These are phyloP conservation scores for Silurus aristotelis DNA, from an alignment of 2,797 vertebrate species.

Conservation along the genomic window DNA sequence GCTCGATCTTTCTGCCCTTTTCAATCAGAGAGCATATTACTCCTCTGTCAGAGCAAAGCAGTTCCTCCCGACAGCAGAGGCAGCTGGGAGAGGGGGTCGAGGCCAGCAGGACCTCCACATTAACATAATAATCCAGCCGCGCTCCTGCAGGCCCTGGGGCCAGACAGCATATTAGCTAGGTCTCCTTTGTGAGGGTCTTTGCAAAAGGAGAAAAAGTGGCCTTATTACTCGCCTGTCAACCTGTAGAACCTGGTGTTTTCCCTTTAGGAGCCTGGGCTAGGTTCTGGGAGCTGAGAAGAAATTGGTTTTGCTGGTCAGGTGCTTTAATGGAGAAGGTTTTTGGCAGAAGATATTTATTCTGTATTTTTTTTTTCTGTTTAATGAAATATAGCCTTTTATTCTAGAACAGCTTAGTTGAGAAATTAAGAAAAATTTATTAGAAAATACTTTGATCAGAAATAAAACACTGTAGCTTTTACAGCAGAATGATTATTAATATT, in stretches of 20 bases:
- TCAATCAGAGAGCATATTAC: constrained; percentile 99
- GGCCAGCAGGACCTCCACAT: constrained; percentile 97
- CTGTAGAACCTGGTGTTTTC: constrained; percentile 75
- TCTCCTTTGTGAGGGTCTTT: constrained; percentile 70
- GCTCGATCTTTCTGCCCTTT: constrained; percentile 95
- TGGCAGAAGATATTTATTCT: constrained; percentile 8
- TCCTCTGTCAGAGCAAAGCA: constrained; percentile 98
- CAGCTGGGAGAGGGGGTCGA: constrained; percentile 94
- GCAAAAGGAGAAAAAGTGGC: constrained; percentile 63
- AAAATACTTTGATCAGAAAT: no score
- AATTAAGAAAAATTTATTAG: no score
- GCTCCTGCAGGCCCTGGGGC: constrained; percentile 94
- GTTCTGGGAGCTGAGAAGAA: constrained; percentile 24
- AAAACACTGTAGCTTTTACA: no score
- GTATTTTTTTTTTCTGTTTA: not conserved
- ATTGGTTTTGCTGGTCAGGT: constrained; percentile 32
- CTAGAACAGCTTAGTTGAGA: not conserved
- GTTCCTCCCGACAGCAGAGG: constrained; percentile 94
- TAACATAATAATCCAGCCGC: constrained; percentile 99
- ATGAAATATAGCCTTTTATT: constrained; percentile 1
- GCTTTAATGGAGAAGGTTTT: constrained; percentile 13
- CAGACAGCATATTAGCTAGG: constrained; percentile 97
- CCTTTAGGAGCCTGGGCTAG: constrained; percentile 38
- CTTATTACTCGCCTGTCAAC: constrained; percentile 88
- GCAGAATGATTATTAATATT: no score